Evolutionary conservation across 2,888 invertebrate species (phyloP).

Genomic region (Eupeodes luniger): DNA sequence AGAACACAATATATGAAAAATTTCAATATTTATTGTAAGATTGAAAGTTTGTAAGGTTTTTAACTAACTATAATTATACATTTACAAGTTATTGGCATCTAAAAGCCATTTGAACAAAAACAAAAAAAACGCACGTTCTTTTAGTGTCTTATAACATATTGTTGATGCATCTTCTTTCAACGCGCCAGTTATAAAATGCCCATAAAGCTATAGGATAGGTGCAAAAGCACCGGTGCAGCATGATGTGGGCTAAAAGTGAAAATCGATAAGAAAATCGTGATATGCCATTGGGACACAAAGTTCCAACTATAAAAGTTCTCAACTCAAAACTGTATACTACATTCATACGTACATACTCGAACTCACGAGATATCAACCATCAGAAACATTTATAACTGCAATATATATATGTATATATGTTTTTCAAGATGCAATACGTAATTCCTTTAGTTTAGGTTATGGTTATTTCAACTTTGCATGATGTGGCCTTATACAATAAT

Average conservation of each 20-base stretch:
- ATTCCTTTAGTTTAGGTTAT: slow-evolving; percentile 24
- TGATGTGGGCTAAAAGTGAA: slow-evolving; percentile 58
- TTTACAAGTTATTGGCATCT: background rate
- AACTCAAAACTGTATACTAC: background rate
- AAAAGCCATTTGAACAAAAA: background rate
- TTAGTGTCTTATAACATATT: background rate
- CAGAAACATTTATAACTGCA: background rate
- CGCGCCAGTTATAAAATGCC: slow-evolving; percentile 18
- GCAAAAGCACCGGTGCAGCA: slow-evolving; percentile 6
- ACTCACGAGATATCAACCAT: background rate
- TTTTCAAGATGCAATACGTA: slow-evolving; percentile 38
- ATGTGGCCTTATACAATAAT: background rate
- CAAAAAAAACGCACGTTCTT: slow-evolving; percentile 25
- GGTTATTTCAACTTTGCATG: slow-evolving; percentile 16
- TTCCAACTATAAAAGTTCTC: slow-evolving; percentile 14
- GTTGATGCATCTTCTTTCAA: slow-evolving; percentile 38
- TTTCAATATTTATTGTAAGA: slow-evolving; percentile 25
- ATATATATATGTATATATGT: background rate
- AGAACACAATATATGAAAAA: background rate
- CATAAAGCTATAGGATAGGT: background rate
- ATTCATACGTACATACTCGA: no score
- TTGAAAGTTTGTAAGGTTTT: no score
- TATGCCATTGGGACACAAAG: slow-evolving; percentile 70
- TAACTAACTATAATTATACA: background rate
- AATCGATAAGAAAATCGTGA: slow-evolving; percentile 75